Percentiles rank a stretch among this genome's conserved stretches.
These are phyloP conservation scores for Deilephila elpenor DNA, from an alignment of 2,888 invertebrate species.

Conservation along the genomic window DNA sequence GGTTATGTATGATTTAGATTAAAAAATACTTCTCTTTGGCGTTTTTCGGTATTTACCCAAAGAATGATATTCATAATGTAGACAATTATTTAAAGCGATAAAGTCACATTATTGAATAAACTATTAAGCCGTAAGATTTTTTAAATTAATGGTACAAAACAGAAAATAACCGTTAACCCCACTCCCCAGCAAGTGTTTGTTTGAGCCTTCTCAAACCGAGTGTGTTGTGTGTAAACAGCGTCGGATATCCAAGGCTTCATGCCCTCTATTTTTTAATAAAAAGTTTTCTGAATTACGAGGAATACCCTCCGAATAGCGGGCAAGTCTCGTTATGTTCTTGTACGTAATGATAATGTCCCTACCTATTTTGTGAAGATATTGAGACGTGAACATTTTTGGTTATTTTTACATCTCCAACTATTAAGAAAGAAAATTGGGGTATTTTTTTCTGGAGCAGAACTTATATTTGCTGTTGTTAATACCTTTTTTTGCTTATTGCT, in stretches of 20 bases:
- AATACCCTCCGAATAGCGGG: conserved; percentile 39
- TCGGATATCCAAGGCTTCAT: conserved; percentile 37
- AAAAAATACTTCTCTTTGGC: too few relatives aligned
- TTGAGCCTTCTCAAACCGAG: background rate
- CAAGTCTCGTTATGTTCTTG: conserved; percentile 36
- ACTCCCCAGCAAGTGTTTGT: background rate
- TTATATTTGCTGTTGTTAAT: background rate
- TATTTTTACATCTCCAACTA: background rate
- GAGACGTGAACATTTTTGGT: background rate
- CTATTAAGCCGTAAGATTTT: too few relatives aligned
- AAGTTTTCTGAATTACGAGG: conserved; percentile 60
- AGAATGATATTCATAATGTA: too few relatives aligned
- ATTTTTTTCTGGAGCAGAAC: background rate
- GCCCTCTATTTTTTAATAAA: conserved; percentile 62
- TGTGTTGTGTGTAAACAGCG: conserved; percentile 26
- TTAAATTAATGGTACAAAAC: too few relatives aligned
- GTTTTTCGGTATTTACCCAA: too few relatives aligned
- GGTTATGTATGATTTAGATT: too few relatives aligned
- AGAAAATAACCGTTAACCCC: too few relatives aligned
- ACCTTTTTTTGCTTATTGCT: too few relatives aligned
- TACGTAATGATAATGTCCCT: conserved; percentile 28
- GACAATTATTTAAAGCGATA: too few relatives aligned
- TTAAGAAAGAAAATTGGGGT: background rate
- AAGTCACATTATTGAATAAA: too few relatives aligned
- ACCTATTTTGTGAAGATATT: conserved; percentile 9